Percentiles rank a stretch among this genome's conserved stretches.
phyloP scores from a whole-genome alignment of 2,797 vertebrate species.

The Discoglossus pictus region DNA sequence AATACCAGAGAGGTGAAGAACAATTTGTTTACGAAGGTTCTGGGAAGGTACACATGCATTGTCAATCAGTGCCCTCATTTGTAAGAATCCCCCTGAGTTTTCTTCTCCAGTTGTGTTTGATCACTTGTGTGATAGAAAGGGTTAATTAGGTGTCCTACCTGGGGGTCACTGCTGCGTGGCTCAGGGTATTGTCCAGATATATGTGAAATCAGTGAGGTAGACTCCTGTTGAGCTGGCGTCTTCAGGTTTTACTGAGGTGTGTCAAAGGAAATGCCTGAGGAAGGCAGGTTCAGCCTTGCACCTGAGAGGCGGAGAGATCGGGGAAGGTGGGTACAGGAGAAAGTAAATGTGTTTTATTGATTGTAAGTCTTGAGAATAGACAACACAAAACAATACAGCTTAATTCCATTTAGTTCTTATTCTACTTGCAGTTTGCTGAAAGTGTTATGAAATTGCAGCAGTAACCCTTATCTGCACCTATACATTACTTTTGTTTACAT shows the following conservation, averaged over 20 bases:
- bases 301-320: background rate
- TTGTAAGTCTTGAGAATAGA: too few relatives aligned
- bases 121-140: background rate
- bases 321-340: conserved; percentile 19
- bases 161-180: background rate
- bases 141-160: conserved; percentile 28
- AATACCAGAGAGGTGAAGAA: background rate
- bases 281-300: conserved; percentile 7
- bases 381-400: too few relatives aligned
- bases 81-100: too few relatives aligned
- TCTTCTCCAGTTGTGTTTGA: too few relatives aligned
- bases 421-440: too few relatives aligned
- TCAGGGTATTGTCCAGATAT: conserved; percentile 9
- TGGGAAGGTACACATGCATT: background rate
- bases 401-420: too few relatives aligned
- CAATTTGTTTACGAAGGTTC: background rate
- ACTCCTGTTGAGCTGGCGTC: background rate
- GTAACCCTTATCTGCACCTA: too few relatives aligned
- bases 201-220: background rate
- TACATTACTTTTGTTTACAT: too few relatives aligned
- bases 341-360: conserved; percentile 5
- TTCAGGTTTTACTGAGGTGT: conserved; percentile 20
- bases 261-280: conserved; percentile 41
- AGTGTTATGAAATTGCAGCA: too few relatives aligned
- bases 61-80: too few relatives aligned